Base-by-base conservation (phyloP, 2,888 invertebrate species). In the Apodemia hepburni region DNA sequence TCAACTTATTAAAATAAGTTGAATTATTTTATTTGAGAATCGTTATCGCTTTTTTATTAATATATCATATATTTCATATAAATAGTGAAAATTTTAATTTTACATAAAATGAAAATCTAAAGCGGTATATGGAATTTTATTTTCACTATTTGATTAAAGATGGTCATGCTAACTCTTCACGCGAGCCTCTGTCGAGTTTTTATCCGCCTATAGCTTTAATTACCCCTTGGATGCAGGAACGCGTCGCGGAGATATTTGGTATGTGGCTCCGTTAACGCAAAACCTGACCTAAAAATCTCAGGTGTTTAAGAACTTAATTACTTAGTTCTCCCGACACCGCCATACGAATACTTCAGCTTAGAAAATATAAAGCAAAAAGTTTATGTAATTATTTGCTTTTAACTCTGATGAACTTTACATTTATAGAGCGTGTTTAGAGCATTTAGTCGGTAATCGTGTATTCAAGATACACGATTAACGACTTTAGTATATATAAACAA, bases 201-300 rank as follows among this genome's bases (percentile, higher is more conserved):
- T 89, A 75, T 69, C 73, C 80, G 82, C 82, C 79, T 77, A 76
- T 79, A 81, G 74, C 77, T 86, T 90, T 90, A 91, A 91, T 91
- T 90, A 87, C 85, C 81, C 78, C 76, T 76, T 77, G 73, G 71
- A 69, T 68, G 69, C 69, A 69, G 70, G 71, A 71, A 72, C 71
- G 72, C 74, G 72, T 70, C 70, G 71, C 67, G 61, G 58, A 72
- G 67, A 71, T 71, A 74, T 74, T 74, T 65, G 70, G 71, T 69
- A 71, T 71, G 73, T 69, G 70, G 63, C 69, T 70, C 69, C 65
- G 61, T 65, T 64, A 68, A 65, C 71, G 67, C 69, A 69, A 70
- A 69, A 72, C 67, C 67, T 65, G 66, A 66, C 63, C 68, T 68
- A 73, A 73, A 70, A 74, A 72, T 68, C 68, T 63, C 62, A 61